Conservation (phyloP, 37 sponge, comb jelly and placozoan species). For the Oopsacas minuta region DNA sequence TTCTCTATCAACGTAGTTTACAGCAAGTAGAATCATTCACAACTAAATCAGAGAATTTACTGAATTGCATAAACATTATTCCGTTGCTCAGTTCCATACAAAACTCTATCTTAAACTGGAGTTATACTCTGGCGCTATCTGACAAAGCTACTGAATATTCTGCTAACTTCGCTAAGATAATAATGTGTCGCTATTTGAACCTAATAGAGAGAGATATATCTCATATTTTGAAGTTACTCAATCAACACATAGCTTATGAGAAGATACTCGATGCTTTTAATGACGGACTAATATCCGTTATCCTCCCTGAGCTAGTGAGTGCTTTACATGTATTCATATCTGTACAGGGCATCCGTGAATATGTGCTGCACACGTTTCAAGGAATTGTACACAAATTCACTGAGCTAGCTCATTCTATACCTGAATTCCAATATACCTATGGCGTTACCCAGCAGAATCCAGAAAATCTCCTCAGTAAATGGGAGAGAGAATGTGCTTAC, state of each 20-base stretch:
- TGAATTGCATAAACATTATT: background rate
- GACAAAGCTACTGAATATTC: background rate
- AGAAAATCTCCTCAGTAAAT: background rate
- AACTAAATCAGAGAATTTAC: background rate
- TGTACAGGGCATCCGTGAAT: background rate
- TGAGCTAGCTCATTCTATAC: background rate
- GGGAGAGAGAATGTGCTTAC: background rate
- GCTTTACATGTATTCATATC: background rate
- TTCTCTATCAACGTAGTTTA: background rate
- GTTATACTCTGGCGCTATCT: background rate
- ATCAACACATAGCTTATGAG: background rate
- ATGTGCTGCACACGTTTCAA: background rate
- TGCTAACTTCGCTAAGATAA: background rate
- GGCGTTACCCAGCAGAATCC: background rate
- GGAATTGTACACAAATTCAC: background rate
- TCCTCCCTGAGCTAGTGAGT: background rate
- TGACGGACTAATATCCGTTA: background rate
- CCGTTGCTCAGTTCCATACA: background rate
- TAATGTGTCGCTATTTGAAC: background rate
- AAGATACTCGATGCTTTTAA: background rate
- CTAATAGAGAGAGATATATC: background rate
- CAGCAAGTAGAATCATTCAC: background rate
- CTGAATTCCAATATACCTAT: background rate
- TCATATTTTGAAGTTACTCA: background rate
- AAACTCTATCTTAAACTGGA: background rate